phyloP scores from a whole-genome alignment of 2,888 invertebrate species.

The Tethea ocularis region DNA sequence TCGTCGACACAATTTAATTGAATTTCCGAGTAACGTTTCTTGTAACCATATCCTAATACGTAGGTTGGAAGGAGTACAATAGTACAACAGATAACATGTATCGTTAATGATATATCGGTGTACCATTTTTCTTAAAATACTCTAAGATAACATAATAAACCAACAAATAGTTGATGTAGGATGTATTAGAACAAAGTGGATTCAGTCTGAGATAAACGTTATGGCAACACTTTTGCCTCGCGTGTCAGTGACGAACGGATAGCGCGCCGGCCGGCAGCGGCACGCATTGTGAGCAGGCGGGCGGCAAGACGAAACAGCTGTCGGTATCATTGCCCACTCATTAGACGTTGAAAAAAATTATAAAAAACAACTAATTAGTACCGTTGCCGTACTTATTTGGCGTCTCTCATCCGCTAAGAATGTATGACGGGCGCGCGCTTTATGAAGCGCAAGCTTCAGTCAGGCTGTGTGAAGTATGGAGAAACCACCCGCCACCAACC shows the following conservation, averaged over 20 bases:
- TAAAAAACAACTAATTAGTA: slow-evolving; percentile 63
- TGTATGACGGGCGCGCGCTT: slow-evolving; percentile 55
- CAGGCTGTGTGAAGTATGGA: slow-evolving; percentile 49
- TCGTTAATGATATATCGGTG: too few relatives aligned
- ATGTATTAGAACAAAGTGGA: slow-evolving; percentile 4
- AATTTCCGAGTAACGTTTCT: not conserved
- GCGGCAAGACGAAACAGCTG: slow-evolving; percentile 56
- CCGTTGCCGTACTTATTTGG: slow-evolving; percentile 54
- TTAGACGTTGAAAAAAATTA: slow-evolving; percentile 54
- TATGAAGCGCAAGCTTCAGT: slow-evolving; percentile 57
- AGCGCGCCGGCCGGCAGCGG: slow-evolving; percentile 32
- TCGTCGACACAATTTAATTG: too few relatives aligned
- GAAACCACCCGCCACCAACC: slow-evolving; percentile 46
- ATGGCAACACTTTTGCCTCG: slow-evolving; percentile 37
- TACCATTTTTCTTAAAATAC: too few relatives aligned
- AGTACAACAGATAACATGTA: too few relatives aligned
- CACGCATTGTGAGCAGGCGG: slow-evolving; percentile 65
- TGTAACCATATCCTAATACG: too few relatives aligned
- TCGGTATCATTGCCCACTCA: slow-evolving; percentile 57
- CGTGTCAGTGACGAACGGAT: slow-evolving; percentile 42
- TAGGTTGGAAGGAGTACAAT: not conserved
- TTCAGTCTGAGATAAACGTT: slow-evolving; percentile 29
- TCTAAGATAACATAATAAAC: too few relatives aligned
- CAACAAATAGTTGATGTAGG: not conserved
- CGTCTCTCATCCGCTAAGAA: slow-evolving; percentile 53